Evolutionary conservation across 92 coral and sea anemone species (phyloP), one percentile per base, ranked within the genome.

Genomic region (Parazoanthus atlanticus): DNA sequence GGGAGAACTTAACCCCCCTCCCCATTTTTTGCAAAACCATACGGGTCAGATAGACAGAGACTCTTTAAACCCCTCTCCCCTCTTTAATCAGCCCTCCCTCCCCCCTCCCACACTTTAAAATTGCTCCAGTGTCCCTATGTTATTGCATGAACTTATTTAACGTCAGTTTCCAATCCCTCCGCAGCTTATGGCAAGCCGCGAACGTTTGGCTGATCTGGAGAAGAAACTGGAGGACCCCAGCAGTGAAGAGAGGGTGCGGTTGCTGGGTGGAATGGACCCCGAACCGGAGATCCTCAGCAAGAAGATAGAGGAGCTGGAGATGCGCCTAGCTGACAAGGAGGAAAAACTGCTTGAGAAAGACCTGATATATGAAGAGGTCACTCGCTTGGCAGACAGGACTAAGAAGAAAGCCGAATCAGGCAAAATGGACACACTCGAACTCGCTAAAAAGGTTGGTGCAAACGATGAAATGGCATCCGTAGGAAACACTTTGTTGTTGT

Each of bases 341-440:
- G 99, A 97, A 89, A 97, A 97, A 88, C 94, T 97, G 13, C 91
- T 97, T 40, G 99, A 97, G 85, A 97, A 97, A 74, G 99, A 96
- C 86, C 92, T 97, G 85, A 95, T 97, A 43, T 93, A 83, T 86
- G 99, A 97, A 88, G 99, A 97, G 79, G 99, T 97, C n/a, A 97
- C 94, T 33, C 91, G 99, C 74, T 93, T 97, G 78, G 95, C 99
- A 67, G 99, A 97, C 89, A 91, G 99, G 87, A 96, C 99, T 13
- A 97, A 97, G 90, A 94, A 91, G 65, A 97, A 94, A 74, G 96
- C 99, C 28, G 99, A 97, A 56, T 93, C 98, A 25, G 99, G 99
- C 67, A 97, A 97, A 84, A 95, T 93, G 76, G 99, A 97, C 79
- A 97, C 99, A 7, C 89, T 97, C 32, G 96, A 90, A 78, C 93